Evolutionary conservation across 1,140 invertebrate genomes (phyloP).

Genomic region (Caenorhabditis brenneri): DNA sequence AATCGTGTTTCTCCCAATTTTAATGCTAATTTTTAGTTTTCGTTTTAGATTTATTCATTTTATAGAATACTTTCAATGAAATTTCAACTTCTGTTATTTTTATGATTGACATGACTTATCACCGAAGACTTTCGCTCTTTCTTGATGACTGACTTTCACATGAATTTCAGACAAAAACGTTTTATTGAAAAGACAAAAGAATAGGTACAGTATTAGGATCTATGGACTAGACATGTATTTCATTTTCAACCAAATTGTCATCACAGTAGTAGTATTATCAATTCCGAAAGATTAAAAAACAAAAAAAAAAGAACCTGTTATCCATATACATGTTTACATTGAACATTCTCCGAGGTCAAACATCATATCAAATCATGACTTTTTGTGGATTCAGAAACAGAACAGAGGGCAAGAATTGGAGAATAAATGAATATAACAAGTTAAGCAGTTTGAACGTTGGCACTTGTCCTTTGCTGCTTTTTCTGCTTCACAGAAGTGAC

Average conservation of each 20-base stretch:
- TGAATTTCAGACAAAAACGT: too few relatives aligned
- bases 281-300: background rate
- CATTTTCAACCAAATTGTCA: background rate
- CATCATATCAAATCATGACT: background rate
- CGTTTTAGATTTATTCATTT: background rate
- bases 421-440: background rate
- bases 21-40: background rate
- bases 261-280: background rate
- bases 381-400: background rate
- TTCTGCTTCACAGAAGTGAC: background rate
- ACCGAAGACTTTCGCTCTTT: too few relatives aligned
- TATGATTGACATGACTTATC: too few relatives aligned
- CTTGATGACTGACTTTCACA: too few relatives aligned
- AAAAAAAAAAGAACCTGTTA: constrained; percentile 14
- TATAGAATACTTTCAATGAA: background rate
- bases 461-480: background rate
- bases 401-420: background rate
- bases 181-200: too few relatives aligned
- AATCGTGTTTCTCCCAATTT: background rate
- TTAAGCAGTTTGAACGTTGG: background rate
- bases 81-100: background rate
- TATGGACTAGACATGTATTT: background rate
- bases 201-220: background rate
- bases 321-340: constrained; percentile 17
- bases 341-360: background rate